Evolutionary conservation across 1,140 invertebrate genomes (phyloP).

Genomic region (Drosophila ogumai): DNA sequence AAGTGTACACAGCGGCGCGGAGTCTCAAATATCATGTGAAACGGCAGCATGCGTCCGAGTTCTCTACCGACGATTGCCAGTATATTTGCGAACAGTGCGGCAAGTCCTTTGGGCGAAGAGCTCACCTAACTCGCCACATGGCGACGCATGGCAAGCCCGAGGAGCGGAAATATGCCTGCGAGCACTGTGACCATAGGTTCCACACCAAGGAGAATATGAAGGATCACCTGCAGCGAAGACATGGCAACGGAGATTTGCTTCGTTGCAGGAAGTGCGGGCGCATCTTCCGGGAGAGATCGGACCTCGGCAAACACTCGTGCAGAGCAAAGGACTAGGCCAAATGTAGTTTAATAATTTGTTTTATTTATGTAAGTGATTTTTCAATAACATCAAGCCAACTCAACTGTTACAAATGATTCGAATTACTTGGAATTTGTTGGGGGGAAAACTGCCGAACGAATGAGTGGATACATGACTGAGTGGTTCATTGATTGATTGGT

Average conservation of each 20-base stretch:
- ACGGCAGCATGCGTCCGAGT: slow-evolving; percentile 31
- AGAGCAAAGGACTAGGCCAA: neutral
- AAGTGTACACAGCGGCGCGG: slow-evolving; percentile 58
- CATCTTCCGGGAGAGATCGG: slow-evolving; percentile 13
- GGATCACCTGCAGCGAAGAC: slow-evolving; percentile 53
- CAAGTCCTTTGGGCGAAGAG: slow-evolving; percentile 49
- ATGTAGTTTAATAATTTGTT: slow-evolving; percentile 44
- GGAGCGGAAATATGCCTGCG: slow-evolving; percentile 39
- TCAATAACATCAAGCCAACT: slow-evolving; percentile 50
- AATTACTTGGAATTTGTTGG: slow-evolving; percentile 41
- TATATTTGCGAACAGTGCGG: slow-evolving; percentile 66
- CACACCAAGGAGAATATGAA: slow-evolving; percentile 65
- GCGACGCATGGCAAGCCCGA: slow-evolving; percentile 38
- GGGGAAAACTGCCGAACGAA: slow-evolving; percentile 27
- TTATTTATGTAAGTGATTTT: slow-evolving; percentile 38
- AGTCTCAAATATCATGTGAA: slow-evolving; percentile 67
- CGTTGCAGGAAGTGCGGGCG: slow-evolving; percentile 57
- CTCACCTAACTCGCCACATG: slow-evolving; percentile 57
- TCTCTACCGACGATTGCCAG: neutral
- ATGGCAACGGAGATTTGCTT: slow-evolving; percentile 19
- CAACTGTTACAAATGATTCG: slow-evolving; percentile 47
- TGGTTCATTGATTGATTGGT: slow-evolving; percentile 18
- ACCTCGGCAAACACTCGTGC: slow-evolving; percentile 19
- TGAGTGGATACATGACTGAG: slow-evolving; percentile 7
- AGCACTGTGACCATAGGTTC: slow-evolving; percentile 43